phyloP scores from a whole-genome alignment of 2,888 invertebrate species.

The Atherix ibis region DNA sequence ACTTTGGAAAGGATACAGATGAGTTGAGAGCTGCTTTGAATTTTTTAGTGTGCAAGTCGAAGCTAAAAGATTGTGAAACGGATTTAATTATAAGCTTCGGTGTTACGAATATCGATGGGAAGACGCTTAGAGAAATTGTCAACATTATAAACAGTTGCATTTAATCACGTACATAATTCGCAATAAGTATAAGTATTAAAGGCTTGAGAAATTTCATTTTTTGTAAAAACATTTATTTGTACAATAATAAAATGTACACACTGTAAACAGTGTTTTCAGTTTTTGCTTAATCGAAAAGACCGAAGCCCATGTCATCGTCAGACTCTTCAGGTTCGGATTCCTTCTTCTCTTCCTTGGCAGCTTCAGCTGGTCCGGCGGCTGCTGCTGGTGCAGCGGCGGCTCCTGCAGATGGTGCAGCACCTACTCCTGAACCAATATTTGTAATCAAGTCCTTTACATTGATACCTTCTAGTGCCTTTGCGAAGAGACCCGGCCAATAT shows the following conservation, averaged over 20 bases:
- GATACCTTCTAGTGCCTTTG: constrained; percentile 88
- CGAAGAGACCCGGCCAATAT: constrained; percentile 97
- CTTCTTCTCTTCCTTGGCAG: constrained; percentile 40
- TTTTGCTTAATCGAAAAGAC: constrained; percentile 33
- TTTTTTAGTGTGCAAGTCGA: constrained; percentile 23
- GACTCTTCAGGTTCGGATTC: constrained; percentile 58
- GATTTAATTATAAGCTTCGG: constrained; percentile 24
- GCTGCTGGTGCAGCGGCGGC: constrained; percentile 49
- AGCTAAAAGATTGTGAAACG: constrained; percentile 19
- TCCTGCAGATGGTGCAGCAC: constrained; percentile 63
- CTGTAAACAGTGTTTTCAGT: no score
- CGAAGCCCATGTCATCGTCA: constrained; percentile 83
- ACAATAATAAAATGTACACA: no score
- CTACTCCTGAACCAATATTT: constrained; percentile 83
- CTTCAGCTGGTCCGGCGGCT: constrained; percentile 26
- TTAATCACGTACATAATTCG: not conserved
- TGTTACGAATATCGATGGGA: constrained; percentile 19
- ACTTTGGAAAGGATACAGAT: constrained; percentile 23
- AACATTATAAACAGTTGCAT: constrained; percentile 8
- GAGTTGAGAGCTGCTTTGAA: constrained; percentile 25
- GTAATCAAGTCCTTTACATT: constrained; percentile 88
- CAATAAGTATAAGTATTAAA: no score
- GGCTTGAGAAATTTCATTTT: constrained; percentile 4
- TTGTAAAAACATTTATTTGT: constrained; percentile 20
- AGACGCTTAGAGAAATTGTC: constrained; percentile 19